A percentile compares a stretch with the other conserved stretches of the same genome.
phyloP scores from a whole-genome alignment of 2,113 vertebrate genomes.

The Gallinago paraguaiae region DNA sequence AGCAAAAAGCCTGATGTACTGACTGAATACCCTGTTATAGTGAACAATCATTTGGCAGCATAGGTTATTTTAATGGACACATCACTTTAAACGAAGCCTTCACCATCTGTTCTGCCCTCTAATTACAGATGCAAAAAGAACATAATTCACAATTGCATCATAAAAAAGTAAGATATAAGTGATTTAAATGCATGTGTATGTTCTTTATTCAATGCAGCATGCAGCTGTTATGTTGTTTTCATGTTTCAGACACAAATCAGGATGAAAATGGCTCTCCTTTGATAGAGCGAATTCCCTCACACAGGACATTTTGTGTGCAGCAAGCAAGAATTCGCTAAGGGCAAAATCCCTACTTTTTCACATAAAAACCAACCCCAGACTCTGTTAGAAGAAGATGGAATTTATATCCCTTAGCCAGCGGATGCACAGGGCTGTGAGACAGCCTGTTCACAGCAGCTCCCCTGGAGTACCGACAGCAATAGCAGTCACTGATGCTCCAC shows the following conservation, averaged over 20 bases:
- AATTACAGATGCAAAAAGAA: slow-evolving; percentile 85
- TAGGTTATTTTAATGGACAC: slow-evolving; percentile 87
- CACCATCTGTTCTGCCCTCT: slow-evolving; percentile 87
- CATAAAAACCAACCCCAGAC: neutral
- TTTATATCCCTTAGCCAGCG: neutral
- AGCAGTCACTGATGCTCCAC: neutral
- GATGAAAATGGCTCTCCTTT: slow-evolving; percentile 71
- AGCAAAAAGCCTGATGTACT: slow-evolving; percentile 69
- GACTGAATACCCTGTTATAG: slow-evolving; percentile 77
- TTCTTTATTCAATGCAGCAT: slow-evolving; percentile 85
- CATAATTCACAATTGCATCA: slow-evolving; percentile 61
- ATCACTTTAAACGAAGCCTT: slow-evolving; percentile 85
- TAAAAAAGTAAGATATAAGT: slow-evolving; percentile 83
- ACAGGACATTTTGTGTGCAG: slow-evolving; percentile 44
- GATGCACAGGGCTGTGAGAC: neutral
- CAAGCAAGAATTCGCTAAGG: neutral
- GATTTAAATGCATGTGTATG: slow-evolving; percentile 88
- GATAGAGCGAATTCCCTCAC: slow-evolving; percentile 63
- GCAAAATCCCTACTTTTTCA: slow-evolving; percentile 31
- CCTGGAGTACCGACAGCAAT: neutral
- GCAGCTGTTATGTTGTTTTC: slow-evolving; percentile 86
- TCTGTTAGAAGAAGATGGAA: neutral
- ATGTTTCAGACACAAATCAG: slow-evolving; percentile 83
- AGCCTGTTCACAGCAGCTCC: neutral
- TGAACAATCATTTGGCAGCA: slow-evolving; percentile 82